Percentiles rank a stretch among this genome's conserved stretches.
Evolutionary conservation across 92 coral and sea anemone species (phyloP).

Genomic region (Paragorgia papillata): DNA sequence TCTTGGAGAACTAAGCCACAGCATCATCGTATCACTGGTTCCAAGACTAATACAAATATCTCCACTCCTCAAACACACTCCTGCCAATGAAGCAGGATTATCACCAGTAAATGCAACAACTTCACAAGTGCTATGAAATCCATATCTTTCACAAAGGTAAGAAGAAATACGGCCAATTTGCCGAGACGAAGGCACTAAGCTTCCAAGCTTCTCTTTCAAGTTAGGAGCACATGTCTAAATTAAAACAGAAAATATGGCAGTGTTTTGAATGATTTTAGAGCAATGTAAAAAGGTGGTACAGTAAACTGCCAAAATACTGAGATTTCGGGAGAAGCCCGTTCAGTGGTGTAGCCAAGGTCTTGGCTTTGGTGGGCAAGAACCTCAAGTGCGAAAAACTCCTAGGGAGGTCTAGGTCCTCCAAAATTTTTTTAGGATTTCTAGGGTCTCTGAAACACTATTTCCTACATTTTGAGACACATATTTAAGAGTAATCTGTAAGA

Average conservation of each 20-base stretch:
- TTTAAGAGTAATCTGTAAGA: no score
- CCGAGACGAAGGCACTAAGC: constrained; percentile 65
- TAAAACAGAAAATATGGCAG: neutral
- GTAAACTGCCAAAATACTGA: no score
- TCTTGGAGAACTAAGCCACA: constrained; percentile 75
- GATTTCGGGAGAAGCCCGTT: no score
- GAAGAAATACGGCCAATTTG: constrained; percentile 76
- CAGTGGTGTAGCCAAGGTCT: no score
- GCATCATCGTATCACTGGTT: constrained; percentile 92
- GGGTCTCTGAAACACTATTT: no score
- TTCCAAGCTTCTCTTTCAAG: constrained; percentile 79
- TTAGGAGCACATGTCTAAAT: constrained; percentile 89
- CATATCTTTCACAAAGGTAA: constrained; percentile 76
- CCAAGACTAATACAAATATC: constrained; percentile 93
- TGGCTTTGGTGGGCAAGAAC: no score
- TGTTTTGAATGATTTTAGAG: no score
- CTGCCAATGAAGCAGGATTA: constrained; percentile 98
- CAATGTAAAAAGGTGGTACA: no score
- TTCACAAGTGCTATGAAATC: constrained; percentile 76
- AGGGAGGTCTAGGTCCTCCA: no score
- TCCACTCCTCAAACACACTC: constrained; percentile 78
- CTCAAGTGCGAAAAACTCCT: no score
- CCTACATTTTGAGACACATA: no score
- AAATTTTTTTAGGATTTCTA: no score
- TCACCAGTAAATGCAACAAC: constrained; percentile 98